Conservation (phyloP, 1,140 invertebrate species). For the Pseudomyrmex cubaensis region DNA sequence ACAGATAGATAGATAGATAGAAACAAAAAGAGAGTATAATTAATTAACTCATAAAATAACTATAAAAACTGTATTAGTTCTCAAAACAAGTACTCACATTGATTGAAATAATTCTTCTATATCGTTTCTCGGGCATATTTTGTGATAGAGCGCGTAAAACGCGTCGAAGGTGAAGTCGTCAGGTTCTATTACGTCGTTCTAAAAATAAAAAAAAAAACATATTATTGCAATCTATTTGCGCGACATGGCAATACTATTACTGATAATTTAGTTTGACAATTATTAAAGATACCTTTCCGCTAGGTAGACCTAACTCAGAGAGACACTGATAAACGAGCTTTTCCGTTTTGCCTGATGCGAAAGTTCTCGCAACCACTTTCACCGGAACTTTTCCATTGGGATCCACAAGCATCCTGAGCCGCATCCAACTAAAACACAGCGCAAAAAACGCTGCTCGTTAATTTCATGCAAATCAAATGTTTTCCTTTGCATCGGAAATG, state of each 20-base stretch:
- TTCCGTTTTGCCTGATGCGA: constrained; percentile 99
- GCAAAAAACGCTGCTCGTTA: constrained; percentile 9
- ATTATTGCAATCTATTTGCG: background rate
- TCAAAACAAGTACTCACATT: constrained; percentile 91
- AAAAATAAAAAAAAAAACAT: constrained; percentile 54
- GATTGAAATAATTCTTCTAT: constrained; percentile 99
- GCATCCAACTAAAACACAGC: constrained; percentile 95
- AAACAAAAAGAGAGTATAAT: too few relatives aligned
- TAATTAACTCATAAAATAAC: too few relatives aligned
- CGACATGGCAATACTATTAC: background rate
- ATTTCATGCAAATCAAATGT: background rate
- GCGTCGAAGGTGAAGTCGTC: constrained; percentile 99
- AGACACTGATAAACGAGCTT: constrained; percentile 99
- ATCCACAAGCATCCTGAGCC: constrained; percentile 96
- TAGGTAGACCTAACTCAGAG: constrained; percentile 96
- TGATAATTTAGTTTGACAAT: background rate
- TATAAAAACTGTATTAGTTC: background rate
- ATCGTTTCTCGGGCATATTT: constrained; percentile 99
- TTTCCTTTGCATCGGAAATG: background rate
- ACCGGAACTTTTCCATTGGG: constrained; percentile 98
- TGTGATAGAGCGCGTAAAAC: constrained; percentile 99
- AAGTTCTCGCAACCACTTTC: constrained; percentile 98
- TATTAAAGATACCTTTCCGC: constrained; percentile 92
- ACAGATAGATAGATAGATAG: too few relatives aligned
- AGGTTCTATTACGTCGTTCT: constrained; percentile 97